Conservation (phyloP, 2,113 vertebrate genomes). For the Aplodontia rufa region DNA sequence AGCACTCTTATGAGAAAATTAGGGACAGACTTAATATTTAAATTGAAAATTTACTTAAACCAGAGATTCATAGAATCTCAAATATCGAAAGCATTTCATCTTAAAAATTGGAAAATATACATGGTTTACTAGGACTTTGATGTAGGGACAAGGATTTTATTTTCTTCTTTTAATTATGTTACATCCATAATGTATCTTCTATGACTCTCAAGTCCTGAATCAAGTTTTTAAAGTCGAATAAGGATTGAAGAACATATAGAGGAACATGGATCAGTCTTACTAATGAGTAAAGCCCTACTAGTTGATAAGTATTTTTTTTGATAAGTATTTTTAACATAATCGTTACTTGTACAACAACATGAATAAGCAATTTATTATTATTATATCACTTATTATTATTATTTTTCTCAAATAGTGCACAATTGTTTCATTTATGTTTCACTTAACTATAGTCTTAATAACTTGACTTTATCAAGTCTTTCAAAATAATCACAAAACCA, state of each 20-base stretch:
- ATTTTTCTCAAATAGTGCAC: background rate
- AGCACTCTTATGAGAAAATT: background rate
- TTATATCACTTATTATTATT: too few species aligned
- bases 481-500: background rate
- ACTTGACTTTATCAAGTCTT: background rate
- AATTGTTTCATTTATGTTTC: background rate
- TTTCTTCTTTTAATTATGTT: background rate
- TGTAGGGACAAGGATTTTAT: background rate
- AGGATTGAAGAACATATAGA: background rate
- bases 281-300: background rate
- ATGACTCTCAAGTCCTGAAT: background rate
- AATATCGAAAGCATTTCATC: constrained; percentile 22
- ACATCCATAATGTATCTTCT: background rate
- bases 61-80: constrained; percentile 3
- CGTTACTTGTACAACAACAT: background rate
- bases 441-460: background rate
- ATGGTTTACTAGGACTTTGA: background rate
- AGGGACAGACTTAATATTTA: background rate
- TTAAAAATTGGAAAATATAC: background rate
- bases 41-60: constrained; percentile 47
- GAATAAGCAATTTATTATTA: background rate
- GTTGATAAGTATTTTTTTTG: background rate
- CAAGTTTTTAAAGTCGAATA: background rate
- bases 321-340: background rate
- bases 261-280: background rate